phyloP scores from a whole-genome alignment of 2,797 vertebrate genomes.

The Galaxias olidus region DNA sequence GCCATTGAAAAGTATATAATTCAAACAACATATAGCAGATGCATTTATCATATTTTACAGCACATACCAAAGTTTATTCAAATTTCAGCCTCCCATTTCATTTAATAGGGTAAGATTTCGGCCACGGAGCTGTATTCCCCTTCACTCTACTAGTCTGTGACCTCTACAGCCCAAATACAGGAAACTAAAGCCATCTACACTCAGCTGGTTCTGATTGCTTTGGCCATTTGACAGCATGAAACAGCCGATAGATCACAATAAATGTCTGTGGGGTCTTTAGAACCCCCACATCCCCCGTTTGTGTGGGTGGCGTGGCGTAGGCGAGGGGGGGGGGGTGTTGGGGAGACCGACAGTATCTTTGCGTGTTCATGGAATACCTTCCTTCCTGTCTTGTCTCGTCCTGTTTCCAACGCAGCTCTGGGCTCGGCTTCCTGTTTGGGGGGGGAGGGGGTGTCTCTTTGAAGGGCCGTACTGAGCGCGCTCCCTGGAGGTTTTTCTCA shows the following conservation, averaged over 20 bases:
- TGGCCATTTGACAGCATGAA: conserved; percentile 26
- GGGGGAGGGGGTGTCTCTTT: conserved; percentile 65
- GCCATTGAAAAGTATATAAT: conserved; percentile 44
- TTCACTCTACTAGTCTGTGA: conserved; percentile 21
- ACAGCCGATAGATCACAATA: conserved; percentile 56
- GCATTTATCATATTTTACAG: conserved; percentile 46
- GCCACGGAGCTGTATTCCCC: conserved; percentile 14
- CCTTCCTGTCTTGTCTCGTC: conserved; percentile 69
- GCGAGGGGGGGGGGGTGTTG: conserved; percentile 11
- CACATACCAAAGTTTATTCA: conserved; percentile 31
- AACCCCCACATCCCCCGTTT: conserved; percentile 15
- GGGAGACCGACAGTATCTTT: conserved; percentile 51
- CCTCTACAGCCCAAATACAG: conserved; percentile 36
- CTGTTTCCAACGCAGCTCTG: conserved; percentile 68
- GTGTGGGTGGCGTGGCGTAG: conserved; percentile 14
- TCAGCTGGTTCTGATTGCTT: conserved; percentile 40
- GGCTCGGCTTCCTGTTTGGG: conserved; percentile 76
- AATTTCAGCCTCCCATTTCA: conserved; percentile 31
- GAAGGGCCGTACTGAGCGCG: conserved; percentile 62
- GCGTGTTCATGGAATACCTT: conserved; percentile 77
- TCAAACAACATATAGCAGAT: conserved; percentile 22
- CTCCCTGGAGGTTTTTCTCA: conserved; percentile 63
- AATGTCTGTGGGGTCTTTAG: conserved; percentile 39
- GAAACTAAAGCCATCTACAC: conserved; percentile 50
- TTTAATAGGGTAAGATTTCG: conserved; percentile 32